Evolutionary conservation across 2,888 invertebrate species (phyloP).

Genomic region (Agrotis exclamationis): DNA sequence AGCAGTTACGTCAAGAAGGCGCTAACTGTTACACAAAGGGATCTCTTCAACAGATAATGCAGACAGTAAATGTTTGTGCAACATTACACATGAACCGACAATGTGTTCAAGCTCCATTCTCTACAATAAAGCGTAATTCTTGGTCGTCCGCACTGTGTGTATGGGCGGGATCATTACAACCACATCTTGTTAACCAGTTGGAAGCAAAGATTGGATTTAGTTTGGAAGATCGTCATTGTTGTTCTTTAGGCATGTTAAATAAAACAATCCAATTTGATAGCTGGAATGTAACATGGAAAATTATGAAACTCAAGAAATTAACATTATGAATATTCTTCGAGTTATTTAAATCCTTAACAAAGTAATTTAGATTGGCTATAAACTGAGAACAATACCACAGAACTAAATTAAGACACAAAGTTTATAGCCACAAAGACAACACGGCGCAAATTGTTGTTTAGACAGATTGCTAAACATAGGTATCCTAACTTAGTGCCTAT

Average conservation of each 20-base stretch:
- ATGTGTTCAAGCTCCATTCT: slow-evolving; percentile 37
- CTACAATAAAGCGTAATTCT: slow-evolving; percentile 41
- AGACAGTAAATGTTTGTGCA: slow-evolving; percentile 43
- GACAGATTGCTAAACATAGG: slow-evolving; percentile 40
- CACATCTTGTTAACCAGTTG: slow-evolving; percentile 34
- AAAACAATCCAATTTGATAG: background rate
- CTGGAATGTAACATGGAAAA: background rate
- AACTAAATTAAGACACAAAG: slow-evolving; percentile 14
- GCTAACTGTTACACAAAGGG: slow-evolving; percentile 55
- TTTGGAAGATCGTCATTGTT: background rate
- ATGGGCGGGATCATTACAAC: slow-evolving; percentile 25
- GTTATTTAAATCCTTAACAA: background rate
- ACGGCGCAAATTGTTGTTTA: slow-evolving; percentile 34
- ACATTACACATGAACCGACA: slow-evolving; percentile 34
- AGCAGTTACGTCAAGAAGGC: slow-evolving; percentile 37
- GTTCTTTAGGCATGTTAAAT: background rate
- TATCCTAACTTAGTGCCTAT: slow-evolving; percentile 40
- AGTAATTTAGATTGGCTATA: background rate
- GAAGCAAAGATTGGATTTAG: slow-evolving; percentile 20
- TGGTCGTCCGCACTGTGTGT: slow-evolving; percentile 15
- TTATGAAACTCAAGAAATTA: background rate
- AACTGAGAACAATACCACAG: slow-evolving; percentile 13
- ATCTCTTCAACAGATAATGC: slow-evolving; percentile 47
- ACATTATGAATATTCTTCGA: background rate
- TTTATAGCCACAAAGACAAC: slow-evolving; percentile 25